Base-by-base conservation (phyloP, 2,113 vertebrate species). In the Apus apus region DNA sequence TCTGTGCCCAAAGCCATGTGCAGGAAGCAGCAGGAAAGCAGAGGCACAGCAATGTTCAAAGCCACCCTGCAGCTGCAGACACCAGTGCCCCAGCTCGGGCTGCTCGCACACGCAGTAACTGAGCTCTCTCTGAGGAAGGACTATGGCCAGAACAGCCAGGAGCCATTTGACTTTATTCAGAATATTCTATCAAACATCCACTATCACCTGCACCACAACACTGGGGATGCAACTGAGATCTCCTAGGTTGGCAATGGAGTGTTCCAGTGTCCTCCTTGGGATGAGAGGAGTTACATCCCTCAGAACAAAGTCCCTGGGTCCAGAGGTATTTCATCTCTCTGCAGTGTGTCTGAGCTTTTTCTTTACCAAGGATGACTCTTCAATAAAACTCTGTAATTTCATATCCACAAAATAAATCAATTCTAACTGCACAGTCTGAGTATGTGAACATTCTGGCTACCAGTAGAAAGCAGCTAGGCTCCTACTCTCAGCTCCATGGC, bases 391-490 rank as follows among this genome's bases (percentile, higher is more conserved):
- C 90, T 78, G 56, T 80, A 92, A 27, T 77, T 90, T 81, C 76
- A 46, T 82, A 84, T 87, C 92, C 94, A 95, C 81, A 36, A 94
- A 87, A 95, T 93, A 97, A 96, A 96, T 95, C 91, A 93, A 73
- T 67, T 66, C 64, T 48, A 88, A 92, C 76, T 51, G 80, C 56
- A 29, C 30, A 58, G 34, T 8, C 54, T 77, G 57, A 88, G 68
- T 65, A 82, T 62, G 84, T 91, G 90, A 96, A 40, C 73, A 62
- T 91, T 96, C 74, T 89, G 89, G 88, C 53, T 87, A 85, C 26
- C 92, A 93, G 85, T 12, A 78, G 85, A 88, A 96, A 97, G 89
- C 96, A 96, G 93, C 96, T 5, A 95, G 64, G 50, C 32, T 96
- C 76, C 68, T 86, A 22, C 79, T 94, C 38, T 54, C 8, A 85